Conservation (phyloP, 2,797 vertebrate species). For the Coranthus polyacanthus region DNA sequence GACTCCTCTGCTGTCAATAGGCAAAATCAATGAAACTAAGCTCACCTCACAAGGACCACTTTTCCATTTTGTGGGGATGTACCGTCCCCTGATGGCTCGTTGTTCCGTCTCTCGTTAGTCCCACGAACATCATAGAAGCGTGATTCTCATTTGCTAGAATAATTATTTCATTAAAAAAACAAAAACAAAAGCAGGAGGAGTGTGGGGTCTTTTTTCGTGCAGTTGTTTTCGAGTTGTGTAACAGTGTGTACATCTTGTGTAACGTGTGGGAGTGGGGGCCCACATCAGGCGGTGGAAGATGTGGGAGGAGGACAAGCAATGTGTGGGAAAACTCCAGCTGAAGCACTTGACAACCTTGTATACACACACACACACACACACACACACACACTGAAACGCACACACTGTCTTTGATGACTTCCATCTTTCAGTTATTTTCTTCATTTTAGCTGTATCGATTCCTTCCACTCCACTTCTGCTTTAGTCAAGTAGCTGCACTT, state of each 20-base stretch:
- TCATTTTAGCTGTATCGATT: slow-evolving; percentile 31
- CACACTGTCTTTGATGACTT: slow-evolving; percentile 13
- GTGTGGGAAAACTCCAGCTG: slow-evolving; percentile 48
- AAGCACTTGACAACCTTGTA: too few species aligned
- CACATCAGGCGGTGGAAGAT: slow-evolving; percentile 32
- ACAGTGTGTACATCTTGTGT: slow-evolving; percentile 30
- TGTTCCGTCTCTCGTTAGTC: too few species aligned
- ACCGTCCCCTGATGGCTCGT: too few species aligned
- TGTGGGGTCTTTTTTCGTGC: neutral
- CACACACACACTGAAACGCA: slow-evolving; percentile 2
- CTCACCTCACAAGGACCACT: too few species aligned
- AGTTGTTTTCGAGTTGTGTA: slow-evolving; percentile 13
- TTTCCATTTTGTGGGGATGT: too few species aligned
- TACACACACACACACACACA: too few species aligned
- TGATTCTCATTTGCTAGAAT: too few species aligned
- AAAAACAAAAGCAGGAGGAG: neutral
- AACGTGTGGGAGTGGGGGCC: slow-evolving; percentile 49
- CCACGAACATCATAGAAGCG: too few species aligned
- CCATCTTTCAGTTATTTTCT: slow-evolving; percentile 25
- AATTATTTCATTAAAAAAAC: too few species aligned
- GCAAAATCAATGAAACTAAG: too few species aligned
- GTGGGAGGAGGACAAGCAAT: slow-evolving; percentile 36
- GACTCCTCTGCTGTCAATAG: too few species aligned
- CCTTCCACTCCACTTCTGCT: slow-evolving; percentile 11
- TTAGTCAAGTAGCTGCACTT: slow-evolving; percentile 10